A percentile compares a stretch with the other conserved stretches of the same genome.
These are phyloP conservation scores for Phorcus lineatus DNA, from an alignment of 2,888 invertebrate species.

Conservation along the genomic window DNA sequence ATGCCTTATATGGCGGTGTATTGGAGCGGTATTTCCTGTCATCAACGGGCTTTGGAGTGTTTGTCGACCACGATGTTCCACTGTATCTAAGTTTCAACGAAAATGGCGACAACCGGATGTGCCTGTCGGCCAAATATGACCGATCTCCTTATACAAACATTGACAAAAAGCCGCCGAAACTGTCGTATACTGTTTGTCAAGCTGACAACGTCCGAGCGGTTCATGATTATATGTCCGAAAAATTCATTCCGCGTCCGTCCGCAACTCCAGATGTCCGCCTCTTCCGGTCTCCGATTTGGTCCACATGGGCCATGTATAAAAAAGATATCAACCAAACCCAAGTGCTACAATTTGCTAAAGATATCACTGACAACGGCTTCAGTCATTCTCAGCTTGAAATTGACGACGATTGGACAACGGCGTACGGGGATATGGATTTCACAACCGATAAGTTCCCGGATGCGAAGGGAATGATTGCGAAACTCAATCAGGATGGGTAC, in stretches of 20 bases:
- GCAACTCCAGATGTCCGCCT: conserved; percentile 82
- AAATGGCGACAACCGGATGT: conserved; percentile 69
- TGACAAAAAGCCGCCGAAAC: conserved; percentile 35
- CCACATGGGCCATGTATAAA: conserved; percentile 89
- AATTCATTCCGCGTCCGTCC: conserved; percentile 80
- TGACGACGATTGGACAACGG: conserved; percentile 88
- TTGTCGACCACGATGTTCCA: conserved; percentile 81
- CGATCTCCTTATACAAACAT: conserved; percentile 58
- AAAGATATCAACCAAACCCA: conserved; percentile 81
- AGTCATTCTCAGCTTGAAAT: conserved; percentile 81
- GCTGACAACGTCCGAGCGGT: conserved; percentile 46
- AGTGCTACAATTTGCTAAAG: conserved; percentile 59
- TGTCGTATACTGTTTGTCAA: conserved; percentile 50
- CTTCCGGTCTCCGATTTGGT: conserved; percentile 89
- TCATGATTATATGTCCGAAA: conserved; percentile 77
- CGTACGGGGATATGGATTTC: conserved; percentile 88
- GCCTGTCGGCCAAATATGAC: conserved; percentile 55
- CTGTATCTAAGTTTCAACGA: conserved; percentile 88
- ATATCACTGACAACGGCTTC: conserved; percentile 54
- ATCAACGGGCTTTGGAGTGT: conserved; percentile 82
- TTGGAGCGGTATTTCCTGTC: conserved; percentile 79
- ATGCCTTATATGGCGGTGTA: conserved; percentile 72
- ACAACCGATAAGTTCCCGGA: conserved; percentile 84
- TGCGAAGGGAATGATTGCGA: conserved; percentile 80
- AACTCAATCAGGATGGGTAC: conserved; percentile 81